Percentiles rank a stretch among this genome's conserved stretches.
Conservation (phyloP, 2,113 vertebrate species). For the Psilopsiagon aymara region DNA sequence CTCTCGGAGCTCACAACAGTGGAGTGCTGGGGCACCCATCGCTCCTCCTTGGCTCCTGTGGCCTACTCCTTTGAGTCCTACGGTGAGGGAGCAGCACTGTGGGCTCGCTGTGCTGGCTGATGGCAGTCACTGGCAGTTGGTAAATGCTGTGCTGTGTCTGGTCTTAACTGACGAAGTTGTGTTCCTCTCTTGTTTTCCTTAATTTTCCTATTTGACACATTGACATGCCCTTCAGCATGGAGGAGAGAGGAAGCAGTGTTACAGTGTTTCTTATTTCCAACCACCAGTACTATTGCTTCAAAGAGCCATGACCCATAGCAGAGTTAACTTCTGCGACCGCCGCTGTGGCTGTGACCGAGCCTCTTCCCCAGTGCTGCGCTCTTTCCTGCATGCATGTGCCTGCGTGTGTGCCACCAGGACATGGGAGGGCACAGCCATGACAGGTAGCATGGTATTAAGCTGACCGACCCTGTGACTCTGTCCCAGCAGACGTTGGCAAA, state of each 20-base stretch:
- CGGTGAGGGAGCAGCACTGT: rapidly evolving
- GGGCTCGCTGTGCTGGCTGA: background rate
- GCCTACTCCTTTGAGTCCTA: rapidly evolving
- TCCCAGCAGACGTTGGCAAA: background rate
- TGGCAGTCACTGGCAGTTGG: background rate
- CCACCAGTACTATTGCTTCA: background rate
- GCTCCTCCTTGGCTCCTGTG: background rate
- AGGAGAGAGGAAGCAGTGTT: constrained; percentile 33
- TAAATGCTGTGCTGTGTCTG: background rate
- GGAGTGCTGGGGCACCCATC: rapidly evolving
- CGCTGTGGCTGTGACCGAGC: rapidly evolving
- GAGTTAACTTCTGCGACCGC: background rate
- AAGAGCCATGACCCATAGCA: background rate
- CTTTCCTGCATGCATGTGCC: background rate
- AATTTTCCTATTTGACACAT: constrained; percentile 3
- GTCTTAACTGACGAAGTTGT: background rate
- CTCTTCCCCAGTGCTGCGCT: background rate
- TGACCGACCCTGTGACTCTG: background rate
- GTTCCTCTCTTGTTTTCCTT: constrained; percentile 10
- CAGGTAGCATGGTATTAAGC: background rate
- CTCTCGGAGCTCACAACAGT: background rate
- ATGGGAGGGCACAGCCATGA: rapidly evolving
- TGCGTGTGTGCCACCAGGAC: rapidly evolving
- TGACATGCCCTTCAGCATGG: constrained; percentile 3
- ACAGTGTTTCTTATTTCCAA: constrained; percentile 11